Evolutionary conservation across 2,797 vertebrate genomes (phyloP).

Genomic region (Macrochelys suwanniensis): DNA sequence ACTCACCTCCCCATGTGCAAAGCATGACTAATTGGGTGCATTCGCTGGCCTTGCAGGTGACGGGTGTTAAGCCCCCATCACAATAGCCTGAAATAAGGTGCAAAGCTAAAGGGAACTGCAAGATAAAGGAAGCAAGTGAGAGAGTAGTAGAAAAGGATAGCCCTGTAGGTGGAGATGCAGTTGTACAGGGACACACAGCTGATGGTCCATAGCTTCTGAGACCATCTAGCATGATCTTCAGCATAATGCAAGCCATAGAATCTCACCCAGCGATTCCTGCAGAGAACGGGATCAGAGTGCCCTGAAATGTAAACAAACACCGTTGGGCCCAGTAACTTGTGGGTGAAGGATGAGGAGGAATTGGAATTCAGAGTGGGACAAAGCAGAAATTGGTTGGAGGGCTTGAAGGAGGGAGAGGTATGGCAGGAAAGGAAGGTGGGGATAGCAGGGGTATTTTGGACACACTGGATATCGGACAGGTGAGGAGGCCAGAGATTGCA

Average conservation of each 20-base stretch:
- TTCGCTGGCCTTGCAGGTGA: background rate
- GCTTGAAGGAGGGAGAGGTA: background rate
- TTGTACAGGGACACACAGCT: background rate
- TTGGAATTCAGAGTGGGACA: background rate
- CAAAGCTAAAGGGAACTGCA: rapidly evolving
- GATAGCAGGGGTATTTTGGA: background rate
- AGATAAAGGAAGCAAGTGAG: background rate
- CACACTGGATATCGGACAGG: background rate
- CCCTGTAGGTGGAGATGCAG: background rate
- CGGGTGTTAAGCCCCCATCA: background rate
- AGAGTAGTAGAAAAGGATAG: background rate
- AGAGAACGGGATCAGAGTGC: background rate
- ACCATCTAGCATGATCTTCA: background rate
- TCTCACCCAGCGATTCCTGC: background rate
- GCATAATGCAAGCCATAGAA: background rate
- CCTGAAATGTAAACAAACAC: background rate
- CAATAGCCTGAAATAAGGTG: background rate
- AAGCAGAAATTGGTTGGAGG: background rate
- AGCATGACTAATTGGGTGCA: constrained; percentile 13
- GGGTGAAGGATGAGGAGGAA: background rate
- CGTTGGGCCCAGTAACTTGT: background rate
- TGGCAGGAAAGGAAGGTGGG: background rate
- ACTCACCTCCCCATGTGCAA: constrained; percentile 25
- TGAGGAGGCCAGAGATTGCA: background rate
- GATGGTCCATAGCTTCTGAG: background rate